Evolutionary conservation across 2,113 vertebrate species (phyloP), one percentile per base, ranked within the genome.

Genomic region (Ascaphus truei): DNA sequence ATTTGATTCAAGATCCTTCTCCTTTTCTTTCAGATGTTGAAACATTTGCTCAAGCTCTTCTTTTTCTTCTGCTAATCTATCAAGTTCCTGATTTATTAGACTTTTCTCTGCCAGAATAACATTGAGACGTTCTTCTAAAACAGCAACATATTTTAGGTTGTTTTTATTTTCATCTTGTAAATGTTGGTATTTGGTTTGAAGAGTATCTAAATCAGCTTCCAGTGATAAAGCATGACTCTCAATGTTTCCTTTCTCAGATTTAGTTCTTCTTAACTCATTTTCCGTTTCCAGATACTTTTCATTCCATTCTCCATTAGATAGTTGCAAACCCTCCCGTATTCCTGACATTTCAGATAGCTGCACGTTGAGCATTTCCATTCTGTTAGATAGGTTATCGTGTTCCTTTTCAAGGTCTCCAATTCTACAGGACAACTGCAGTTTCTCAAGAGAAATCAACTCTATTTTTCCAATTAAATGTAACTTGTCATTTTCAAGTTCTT

Each of bases 61-160:
- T 62, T 86, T 85, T 73, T 89, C 89, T 74, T 93, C 91, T 10
- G 81, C 67, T 67, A 89, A 83, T 64, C 75, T 73, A 30, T 80
- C 84, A 20, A 93, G 69, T 57, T 94, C 88, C 74, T 85, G 80
- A 66, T 60, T 77, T 77, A 93, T 80, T 65, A 37, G 77, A 37
- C 76, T 78, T 41, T 79, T 88, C 79, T 96, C 92, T 37, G 73
- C 57, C 10, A 26, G 73, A 22, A 88, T 72, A 5, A 72, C 71
- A 45, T 80, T 73, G 34, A 96, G 84, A n/a, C 89, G 85, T 65
- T 92, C 85, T 73, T 91, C 85, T 73, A 93, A 78, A 60, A 61
- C 58, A 22, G 77, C 76, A 66, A 88, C 79, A 15, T 63, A 74
- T 72, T 75, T 85, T 75, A 77, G 75, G 52, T 86, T 85, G 18